Evolutionary conservation across 2,113 vertebrate species (phyloP).

Genomic region (Pontoporia blainvillei): DNA sequence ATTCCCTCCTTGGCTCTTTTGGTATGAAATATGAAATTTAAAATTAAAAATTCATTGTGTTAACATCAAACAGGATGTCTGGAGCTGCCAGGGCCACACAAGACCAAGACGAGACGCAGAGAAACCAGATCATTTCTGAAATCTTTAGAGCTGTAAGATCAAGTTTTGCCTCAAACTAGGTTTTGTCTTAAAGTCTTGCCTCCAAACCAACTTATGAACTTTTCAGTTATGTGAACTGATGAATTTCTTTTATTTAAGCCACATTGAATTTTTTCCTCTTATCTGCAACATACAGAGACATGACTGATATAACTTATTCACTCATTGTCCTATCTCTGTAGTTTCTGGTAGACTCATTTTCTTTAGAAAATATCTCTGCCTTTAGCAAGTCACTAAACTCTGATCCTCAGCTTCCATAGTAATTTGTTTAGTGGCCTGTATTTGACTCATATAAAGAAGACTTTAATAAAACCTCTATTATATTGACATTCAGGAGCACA

Average conservation of each 20-base stretch:
- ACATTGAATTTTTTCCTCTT: neutral
- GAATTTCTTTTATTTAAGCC: neutral
- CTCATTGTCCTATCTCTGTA: neutral
- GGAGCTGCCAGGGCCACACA: neutral
- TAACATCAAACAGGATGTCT: neutral
- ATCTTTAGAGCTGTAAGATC: neutral
- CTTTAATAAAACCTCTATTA: neutral
- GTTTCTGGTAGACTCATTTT: neutral
- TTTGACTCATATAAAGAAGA: slow-evolving; percentile 13
- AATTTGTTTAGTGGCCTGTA: neutral
- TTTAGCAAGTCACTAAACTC: neutral
- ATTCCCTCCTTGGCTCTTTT: neutral
- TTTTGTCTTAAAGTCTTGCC: neutral
- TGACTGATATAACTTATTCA: neutral
- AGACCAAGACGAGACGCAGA: neutral
- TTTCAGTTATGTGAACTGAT: neutral
- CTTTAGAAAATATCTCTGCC: neutral
- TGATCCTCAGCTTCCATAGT: neutral
- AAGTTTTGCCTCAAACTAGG: neutral
- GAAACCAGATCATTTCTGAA: neutral
- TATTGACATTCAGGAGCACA: neutral
- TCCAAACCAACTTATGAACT: neutral
- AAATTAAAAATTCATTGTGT: neutral
- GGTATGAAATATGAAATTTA: slow-evolving; percentile 24
- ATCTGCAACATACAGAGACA: neutral